Conservation (phyloP, 2,888 invertebrate species). For the Rhogogaster chlorosoma region DNA sequence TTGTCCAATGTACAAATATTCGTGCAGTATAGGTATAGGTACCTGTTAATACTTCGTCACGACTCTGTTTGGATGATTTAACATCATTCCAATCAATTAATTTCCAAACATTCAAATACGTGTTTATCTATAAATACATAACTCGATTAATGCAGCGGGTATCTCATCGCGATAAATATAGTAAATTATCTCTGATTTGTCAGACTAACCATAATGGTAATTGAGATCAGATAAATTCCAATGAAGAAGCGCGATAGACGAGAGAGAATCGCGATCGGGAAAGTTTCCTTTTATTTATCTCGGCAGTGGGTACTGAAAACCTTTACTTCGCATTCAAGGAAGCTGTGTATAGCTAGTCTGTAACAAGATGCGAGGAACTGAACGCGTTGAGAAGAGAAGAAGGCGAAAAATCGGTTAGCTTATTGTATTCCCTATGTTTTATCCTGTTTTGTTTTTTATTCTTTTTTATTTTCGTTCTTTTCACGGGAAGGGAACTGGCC, state of each 20-base stretch:
- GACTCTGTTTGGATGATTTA: neutral
- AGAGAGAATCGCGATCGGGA: neutral
- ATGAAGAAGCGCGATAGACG: neutral
- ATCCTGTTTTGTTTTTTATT: neutral
- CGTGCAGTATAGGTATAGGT: neutral
- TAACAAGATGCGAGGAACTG: neutral
- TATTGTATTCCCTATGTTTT: slow-evolving; percentile 1
- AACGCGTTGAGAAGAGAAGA: neutral
- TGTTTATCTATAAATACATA: neutral
- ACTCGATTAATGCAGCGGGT: neutral
- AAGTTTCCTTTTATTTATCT: neutral
- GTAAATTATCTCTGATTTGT: neutral
- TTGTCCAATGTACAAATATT: neutral
- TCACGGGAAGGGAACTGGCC: slow-evolving; percentile 56
- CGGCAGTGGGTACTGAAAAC: neutral
- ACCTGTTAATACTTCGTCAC: neutral
- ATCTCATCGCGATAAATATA: neutral
- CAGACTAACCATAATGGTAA: neutral
- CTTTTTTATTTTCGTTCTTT: neutral
- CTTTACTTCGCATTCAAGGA: neutral
- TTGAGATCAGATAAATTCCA: neutral
- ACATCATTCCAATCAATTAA: slow-evolving; percentile 4
- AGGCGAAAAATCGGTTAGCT: neutral
- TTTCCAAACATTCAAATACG: neutral
- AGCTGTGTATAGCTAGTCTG: neutral